Conservation (phyloP, 64 coral and sea anemone genomes). For the Stichodactyla mertensii region DNA sequence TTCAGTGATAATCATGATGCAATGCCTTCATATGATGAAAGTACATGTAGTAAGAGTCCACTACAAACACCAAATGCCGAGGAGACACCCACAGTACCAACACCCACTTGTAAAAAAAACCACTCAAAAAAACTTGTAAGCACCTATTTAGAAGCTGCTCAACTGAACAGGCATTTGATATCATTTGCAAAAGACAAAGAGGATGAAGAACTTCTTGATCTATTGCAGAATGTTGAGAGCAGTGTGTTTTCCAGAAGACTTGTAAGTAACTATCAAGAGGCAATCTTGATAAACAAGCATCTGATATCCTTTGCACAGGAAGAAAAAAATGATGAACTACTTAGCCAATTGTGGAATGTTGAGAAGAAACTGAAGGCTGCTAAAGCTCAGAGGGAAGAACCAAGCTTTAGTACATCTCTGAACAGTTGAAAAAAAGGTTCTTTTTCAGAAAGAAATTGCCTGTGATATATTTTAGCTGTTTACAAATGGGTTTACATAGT, state of each 20-base stretch:
- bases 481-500: background rate
- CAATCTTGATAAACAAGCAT: constrained; percentile 3
- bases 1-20: constrained; percentile 15
- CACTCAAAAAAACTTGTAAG: background rate
- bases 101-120: background rate
- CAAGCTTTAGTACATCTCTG: background rate
- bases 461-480: background rate
- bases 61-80: background rate
- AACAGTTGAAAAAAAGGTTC: background rate
- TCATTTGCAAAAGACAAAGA: constrained; percentile 6
- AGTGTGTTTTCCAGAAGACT: background rate
- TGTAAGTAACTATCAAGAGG: constrained; percentile 19
- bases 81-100: background rate
- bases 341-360: background rate
- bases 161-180: constrained; percentile 9
- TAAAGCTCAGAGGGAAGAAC: background rate
- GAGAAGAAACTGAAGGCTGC: constrained; percentile 10
- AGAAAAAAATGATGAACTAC: constrained; percentile 18
- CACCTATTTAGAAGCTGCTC: background rate
- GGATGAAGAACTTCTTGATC: constrained; percentile 1
- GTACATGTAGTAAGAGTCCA: background rate
- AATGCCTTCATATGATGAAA: background rate
- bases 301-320: constrained; percentile 11
- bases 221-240: background rate
- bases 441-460: background rate